Percentiles rank a stretch among this genome's conserved stretches.
Conservation (phyloP, 2,797 vertebrate genomes). For the Phalloptychus januarius region DNA sequence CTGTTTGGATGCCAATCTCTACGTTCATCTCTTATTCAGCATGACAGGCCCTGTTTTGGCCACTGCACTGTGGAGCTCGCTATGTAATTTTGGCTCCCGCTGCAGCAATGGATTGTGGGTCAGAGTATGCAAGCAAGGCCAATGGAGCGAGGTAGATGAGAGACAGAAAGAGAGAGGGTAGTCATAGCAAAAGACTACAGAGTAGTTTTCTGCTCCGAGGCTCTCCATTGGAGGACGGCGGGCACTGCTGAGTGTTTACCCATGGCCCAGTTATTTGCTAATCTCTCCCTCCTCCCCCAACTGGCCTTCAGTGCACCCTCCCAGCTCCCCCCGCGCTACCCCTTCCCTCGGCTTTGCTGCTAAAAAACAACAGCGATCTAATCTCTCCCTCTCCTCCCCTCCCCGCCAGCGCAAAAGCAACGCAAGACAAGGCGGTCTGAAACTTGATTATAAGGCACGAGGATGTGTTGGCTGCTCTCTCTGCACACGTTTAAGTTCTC, state of each 20-base stretch:
- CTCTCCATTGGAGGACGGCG: constrained; percentile 65
- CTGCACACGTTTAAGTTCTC: constrained; percentile 25
- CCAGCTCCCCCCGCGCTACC: constrained; percentile 28
- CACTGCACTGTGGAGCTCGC: constrained; percentile 48
- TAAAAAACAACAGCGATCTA: constrained; percentile 75
- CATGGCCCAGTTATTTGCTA: constrained; percentile 82
- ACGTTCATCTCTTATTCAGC: constrained; percentile 50
- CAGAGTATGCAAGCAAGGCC: constrained; percentile 69
- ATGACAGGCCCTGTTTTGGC: constrained; percentile 42
- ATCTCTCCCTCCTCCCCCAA: constrained; percentile 64
- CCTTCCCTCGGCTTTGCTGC: constrained; percentile 56
- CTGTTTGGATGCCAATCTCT: constrained; percentile 48
- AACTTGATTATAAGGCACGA: constrained; percentile 65
- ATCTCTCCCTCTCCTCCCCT: constrained; percentile 65
- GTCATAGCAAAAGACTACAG: constrained; percentile 70
- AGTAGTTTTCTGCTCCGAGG: constrained; percentile 66
- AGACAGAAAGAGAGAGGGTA: constrained; percentile 32
- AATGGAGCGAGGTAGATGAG: constrained; percentile 58
- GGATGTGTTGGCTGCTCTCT: constrained; percentile 30
- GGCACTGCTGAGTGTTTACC: constrained; percentile 72
- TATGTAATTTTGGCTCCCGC: constrained; percentile 55
- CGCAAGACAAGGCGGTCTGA: constrained; percentile 41
- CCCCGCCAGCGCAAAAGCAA: constrained; percentile 51
- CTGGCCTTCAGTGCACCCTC: constrained; percentile 66
- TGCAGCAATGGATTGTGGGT: constrained; percentile 73